Percentiles rank a stretch among this genome's conserved stretches.
These are phyloP conservation scores for Isichthys henryi DNA, from an alignment of 2,113 vertebrate genomes.

Conservation along the genomic window DNA sequence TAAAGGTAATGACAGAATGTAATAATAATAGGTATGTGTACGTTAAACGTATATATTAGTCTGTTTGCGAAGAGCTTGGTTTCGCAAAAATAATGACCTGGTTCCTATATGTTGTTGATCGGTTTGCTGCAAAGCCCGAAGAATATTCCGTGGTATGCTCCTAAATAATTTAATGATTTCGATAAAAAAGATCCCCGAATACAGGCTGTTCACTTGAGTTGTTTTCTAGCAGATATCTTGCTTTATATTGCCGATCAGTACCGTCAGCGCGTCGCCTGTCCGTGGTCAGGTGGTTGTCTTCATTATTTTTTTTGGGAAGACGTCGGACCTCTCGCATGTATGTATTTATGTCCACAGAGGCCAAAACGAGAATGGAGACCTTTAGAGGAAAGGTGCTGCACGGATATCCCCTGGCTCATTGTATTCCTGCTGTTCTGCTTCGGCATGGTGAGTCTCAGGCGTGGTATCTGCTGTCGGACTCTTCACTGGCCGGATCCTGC, in stretches of 20 bases:
- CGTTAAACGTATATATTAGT: neutral
- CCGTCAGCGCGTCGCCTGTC: neutral
- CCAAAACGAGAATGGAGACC: conserved; percentile 87
- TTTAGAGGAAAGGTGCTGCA: conserved; percentile 82
- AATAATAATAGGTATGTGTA: neutral
- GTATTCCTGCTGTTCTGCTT: conserved; percentile 79
- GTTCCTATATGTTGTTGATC: neutral
- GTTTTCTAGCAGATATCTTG: neutral
- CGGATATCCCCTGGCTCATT: conserved; percentile 89
- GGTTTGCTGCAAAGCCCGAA: neutral
- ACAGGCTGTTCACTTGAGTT: neutral
- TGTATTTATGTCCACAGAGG: conserved; percentile 53
- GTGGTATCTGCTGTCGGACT: neutral
- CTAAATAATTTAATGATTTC: neutral
- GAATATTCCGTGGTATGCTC: neutral
- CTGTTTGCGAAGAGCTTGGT: neutral
- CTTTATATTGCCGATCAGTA: neutral
- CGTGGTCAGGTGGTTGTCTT: neutral
- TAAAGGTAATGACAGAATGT: neutral
- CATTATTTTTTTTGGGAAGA: neutral
- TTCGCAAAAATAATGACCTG: neutral
- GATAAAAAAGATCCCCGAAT: neutral
- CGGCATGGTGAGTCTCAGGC: conserved; percentile 81
- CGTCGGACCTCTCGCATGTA: neutral
- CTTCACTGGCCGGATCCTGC: neutral